Evolutionary conservation across 2,888 invertebrate species (phyloP).

Genomic region (Polydesmus complanatus): DNA sequence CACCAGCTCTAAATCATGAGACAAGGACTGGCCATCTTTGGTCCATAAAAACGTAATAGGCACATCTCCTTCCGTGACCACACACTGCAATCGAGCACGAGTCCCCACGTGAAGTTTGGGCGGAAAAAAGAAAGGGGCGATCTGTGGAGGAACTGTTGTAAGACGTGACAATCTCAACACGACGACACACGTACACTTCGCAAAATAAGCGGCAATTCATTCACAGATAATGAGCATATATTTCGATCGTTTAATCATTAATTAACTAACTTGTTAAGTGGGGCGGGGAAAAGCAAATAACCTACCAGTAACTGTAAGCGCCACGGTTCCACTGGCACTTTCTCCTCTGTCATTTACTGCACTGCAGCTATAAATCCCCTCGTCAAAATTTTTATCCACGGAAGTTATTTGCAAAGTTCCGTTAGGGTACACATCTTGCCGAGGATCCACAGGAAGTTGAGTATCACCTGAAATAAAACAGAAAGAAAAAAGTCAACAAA

Average conservation of each 20-base stretch:
- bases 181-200: conserved; percentile 1
- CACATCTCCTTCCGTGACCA: conserved; percentile 25
- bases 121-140: conserved; percentile 17
- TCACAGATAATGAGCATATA: no score
- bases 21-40: conserved; percentile 29
- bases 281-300: no score
- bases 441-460: conserved; percentile 31
- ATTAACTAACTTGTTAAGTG: no score
- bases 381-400: conserved; percentile 30
- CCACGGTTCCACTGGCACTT: conserved; percentile 18
- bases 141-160: conserved; percentile 17
- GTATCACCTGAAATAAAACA: conserved; percentile 24
- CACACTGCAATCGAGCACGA: conserved; percentile 17
- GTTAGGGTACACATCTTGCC: conserved; percentile 28
- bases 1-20: conserved; percentile 19
- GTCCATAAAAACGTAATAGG: conserved; percentile 31
- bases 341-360: conserved; percentile 26
- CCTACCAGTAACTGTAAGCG: conserved; percentile 7
- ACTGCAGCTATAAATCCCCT: conserved; percentile 31
- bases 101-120: conserved; percentile 17
- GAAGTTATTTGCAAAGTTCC: conserved; percentile 30
- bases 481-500: no score
- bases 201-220: neutral
- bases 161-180: conserved; percentile 11
- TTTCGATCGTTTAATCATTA: no score